These are phyloP conservation scores for Todiramphus saurophagus DNA, from an alignment of 2,113 vertebrate genomes.

Conservation along the genomic window DNA sequence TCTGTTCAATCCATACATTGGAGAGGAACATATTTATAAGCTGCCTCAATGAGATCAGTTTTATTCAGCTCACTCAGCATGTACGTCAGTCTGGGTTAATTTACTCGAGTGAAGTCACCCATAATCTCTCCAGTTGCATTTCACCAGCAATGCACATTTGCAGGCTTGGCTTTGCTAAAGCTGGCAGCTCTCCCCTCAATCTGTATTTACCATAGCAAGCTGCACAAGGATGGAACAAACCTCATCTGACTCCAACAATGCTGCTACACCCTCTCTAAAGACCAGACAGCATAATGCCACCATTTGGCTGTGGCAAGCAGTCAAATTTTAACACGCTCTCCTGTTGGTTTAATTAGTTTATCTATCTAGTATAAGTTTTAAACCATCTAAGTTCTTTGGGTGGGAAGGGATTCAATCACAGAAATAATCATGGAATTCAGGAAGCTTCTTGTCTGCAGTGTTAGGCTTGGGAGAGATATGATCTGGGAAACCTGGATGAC, in stretches of 20 bases:
- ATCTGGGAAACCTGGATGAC: not conserved
- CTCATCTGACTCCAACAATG: not conserved
- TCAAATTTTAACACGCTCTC: not conserved
- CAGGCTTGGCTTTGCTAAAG: not conserved
- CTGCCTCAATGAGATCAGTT: not conserved
- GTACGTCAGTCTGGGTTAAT: not conserved
- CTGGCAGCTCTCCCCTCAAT: not conserved
- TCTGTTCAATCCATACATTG: not conserved
- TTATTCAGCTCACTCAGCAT: not conserved
- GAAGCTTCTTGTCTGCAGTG: not conserved
- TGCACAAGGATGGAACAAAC: not conserved
- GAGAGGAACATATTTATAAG: not conserved
- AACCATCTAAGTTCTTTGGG: not conserved
- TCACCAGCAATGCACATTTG: not conserved
- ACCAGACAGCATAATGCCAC: accelerated
- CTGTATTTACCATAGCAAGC: not conserved
- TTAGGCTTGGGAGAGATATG: not conserved
- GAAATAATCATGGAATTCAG: not conserved
- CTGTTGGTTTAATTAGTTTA: not conserved
- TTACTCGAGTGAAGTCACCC: not conserved
- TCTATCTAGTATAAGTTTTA: not conserved
- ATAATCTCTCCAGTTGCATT: not conserved
- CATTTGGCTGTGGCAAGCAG: not conserved
- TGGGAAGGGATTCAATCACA: not conserved
- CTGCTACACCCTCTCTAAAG: not conserved